Evolutionary conservation across 2,888 invertebrate species (phyloP), one percentile per base, ranked within the genome.

Genomic region (Cyaniris semiargus): DNA sequence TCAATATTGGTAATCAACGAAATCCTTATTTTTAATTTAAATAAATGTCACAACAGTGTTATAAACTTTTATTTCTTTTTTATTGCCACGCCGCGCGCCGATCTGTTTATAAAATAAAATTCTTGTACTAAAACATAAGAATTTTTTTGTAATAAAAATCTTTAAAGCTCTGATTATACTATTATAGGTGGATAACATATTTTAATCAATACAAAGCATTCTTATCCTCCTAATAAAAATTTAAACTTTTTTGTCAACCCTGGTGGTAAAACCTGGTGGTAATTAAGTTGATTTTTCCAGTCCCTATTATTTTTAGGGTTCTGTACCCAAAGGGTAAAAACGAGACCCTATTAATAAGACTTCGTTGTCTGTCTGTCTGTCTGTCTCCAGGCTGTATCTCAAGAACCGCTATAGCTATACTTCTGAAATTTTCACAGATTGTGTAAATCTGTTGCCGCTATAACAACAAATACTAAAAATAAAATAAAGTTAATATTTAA

Each of bases 61-160:
- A 74, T 44, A 66, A 74, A 74, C 34, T 74, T 74, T 74, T 74
- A 74, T 74, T 74, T 23, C 74, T 74, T 74, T 74, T 74, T 74
- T 74, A 74, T 48, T 74, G 74, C 74, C 48, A 18, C 10, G 8
- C 74, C 27, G 53, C 53, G 18, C 10, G 8, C 74, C 27, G 53
- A 53, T 53, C 13, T 74, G 48, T 74, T 44, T 53, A 27, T 18
- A 18, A 74, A 74, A 48, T 48, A 74, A 74, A 48, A 48, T 48
- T 27, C 34, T 27, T 10, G 74, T 48, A 48, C 27, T 53, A 53
- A 53, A 53, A 27, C 27, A 23, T 15, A 27, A 27, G 27, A 48
- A 74, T 27, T 27, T 53, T 27, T 31, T 74, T 27, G 44, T 71
- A n/a, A n/a, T 8, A 71, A 71, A 38, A 38, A 71, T n/a, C n/a